Evolutionary conservation across 2,888 invertebrate species (phyloP).

Genomic region (Mellilla xanthometata): DNA sequence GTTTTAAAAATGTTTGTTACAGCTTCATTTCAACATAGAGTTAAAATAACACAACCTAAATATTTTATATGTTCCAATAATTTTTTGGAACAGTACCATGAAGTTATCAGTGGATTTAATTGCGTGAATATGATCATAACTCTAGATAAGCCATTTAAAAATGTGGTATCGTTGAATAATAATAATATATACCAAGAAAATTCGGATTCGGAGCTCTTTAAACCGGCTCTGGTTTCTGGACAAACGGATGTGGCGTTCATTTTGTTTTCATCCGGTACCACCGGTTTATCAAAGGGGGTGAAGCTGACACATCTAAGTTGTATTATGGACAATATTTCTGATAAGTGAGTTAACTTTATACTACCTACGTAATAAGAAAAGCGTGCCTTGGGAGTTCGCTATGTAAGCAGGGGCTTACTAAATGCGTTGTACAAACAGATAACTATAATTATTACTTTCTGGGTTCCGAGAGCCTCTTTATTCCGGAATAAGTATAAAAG

Average conservation of each 20-base stretch:
- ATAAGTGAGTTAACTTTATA: constrained; percentile 48
- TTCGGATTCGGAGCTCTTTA: constrained; percentile 49
- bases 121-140: constrained; percentile 50
- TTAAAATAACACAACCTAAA: constrained; percentile 85
- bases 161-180: constrained; percentile 39
- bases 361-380: too few species aligned
- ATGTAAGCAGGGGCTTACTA: too few species aligned
- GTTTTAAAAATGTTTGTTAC: constrained; percentile 47
- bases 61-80: constrained; percentile 83
- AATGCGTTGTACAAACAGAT: too few species aligned
- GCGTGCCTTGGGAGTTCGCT: too few species aligned
- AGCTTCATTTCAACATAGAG: constrained; percentile 85
- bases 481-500: too few species aligned
- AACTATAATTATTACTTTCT: too few species aligned
- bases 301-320: constrained; percentile 84
- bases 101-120: constrained; percentile 46
- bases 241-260: constrained; percentile 60
- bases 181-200: constrained; percentile 41
- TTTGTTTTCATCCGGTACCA: constrained; percentile 87
- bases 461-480: too few species aligned
- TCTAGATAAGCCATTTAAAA: constrained; percentile 43
- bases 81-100: constrained; percentile 67
- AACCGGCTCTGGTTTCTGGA: constrained; percentile 72
- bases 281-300: constrained; percentile 86
- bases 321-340: constrained; percentile 54